Base-by-base conservation (phyloP, 92 coral and sea anemone genomes). In the Phymanthus crucifer region DNA sequence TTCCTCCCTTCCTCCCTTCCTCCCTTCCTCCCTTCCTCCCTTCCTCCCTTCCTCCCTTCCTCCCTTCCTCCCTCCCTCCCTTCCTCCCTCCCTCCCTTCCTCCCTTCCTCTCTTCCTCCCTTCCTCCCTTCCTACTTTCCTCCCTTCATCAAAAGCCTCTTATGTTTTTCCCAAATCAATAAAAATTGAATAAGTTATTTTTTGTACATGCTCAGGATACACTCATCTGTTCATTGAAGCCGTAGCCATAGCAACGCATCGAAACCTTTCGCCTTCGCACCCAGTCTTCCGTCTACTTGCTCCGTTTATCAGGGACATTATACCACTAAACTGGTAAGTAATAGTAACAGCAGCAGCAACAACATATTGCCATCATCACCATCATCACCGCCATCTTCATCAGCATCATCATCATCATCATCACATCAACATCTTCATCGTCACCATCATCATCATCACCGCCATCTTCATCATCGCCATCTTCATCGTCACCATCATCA, bases 191-290 rank as follows among this genome's bases (percentile, higher is more conserved):
- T 29, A 3, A 61, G 32, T 29, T 14, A 1, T n/a, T 58, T n/a
- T 27, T 35, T 38, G 43, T 67, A 19, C 24, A 13, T 36, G 21
- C 24, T 0, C 70, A 94, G 98, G 98, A 29, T 90, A 83, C 78
- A 93, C 93, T 19, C 98, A 95, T 78, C 80, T 95, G 7, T 64
- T 95, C 47, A 80, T 90, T 66, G 97, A 95, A 83, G 83, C 95
- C 13, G 86, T 95, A 74, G 89, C 95, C 52, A 85, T 95, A 78
- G 97, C 98, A 78, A 95, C 95, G 14, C 95, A 93, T 64, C 94
- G 98, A 19, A 97, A 95, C 83, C 91, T 95, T 24, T 93, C 97
- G n/a, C 98, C 98, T 27, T 95, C 98, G 17, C 98, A 95, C 70
- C 98, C 98, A 56, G 88, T 93, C 72, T 95, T 87, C 77, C 94